Conservation (phyloP, 2,797 vertebrate species). For the Coracias cyanogaster region DNA sequence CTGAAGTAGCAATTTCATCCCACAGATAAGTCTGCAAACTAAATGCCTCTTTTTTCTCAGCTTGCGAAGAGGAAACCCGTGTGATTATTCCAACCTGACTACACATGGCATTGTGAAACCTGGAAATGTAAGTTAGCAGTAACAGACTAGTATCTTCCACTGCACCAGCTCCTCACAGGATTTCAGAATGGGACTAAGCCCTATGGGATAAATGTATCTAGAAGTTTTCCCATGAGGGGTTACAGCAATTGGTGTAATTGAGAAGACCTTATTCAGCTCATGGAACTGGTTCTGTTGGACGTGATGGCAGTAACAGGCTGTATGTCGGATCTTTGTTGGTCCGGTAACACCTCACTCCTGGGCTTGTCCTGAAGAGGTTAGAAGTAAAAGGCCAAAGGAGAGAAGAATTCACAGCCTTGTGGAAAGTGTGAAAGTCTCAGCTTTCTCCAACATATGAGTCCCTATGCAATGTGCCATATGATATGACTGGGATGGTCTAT, state of each 20-base stretch:
- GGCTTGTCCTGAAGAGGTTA: background rate
- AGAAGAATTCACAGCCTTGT: background rate
- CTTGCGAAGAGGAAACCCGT: background rate
- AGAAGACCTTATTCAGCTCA: background rate
- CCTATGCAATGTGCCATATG: background rate
- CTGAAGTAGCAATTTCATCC: background rate
- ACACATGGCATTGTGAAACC: background rate
- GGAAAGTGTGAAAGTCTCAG: background rate
- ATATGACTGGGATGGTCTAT: background rate
- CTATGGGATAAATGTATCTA: background rate
- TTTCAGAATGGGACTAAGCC: background rate
- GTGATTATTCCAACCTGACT: background rate
- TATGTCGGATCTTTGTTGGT: background rate
- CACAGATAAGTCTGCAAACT: background rate
- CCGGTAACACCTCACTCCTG: background rate
- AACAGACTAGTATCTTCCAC: background rate
- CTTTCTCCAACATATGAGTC: background rate
- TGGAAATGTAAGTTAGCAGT: background rate
- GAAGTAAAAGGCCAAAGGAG: background rate
- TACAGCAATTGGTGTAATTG: background rate
- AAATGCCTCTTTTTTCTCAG: background rate
- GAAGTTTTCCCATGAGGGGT: background rate
- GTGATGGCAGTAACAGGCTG: accelerated
- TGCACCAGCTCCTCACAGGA: background rate
- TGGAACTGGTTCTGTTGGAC: background rate